Evolutionary conservation across 37 sponge, comb jelly and placozoan genomes (phyloP), one percentile per base, ranked within the genome.

Genomic region (Petrosia ficiformis): DNA sequence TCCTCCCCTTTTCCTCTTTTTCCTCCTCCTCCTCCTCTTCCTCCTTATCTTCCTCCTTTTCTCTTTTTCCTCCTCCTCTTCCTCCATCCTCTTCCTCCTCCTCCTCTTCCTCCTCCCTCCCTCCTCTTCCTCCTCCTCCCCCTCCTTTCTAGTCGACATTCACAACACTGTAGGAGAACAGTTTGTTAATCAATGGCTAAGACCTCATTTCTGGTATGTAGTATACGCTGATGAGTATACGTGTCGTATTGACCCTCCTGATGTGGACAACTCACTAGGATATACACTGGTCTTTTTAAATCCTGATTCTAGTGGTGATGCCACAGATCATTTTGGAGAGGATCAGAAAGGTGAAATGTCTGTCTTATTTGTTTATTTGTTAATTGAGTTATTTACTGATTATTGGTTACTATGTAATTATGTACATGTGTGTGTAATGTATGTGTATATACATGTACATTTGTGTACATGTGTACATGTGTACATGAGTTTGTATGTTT

Each of bases 141-240:
- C 16, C 57, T 22, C 57, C 21, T 14, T 19, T 48, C 54, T 48
- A 48, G 88, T 77, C 44, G 32, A 22, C 24, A 32, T 88, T 36
- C 40, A n/a, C 36, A 25, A 41, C 26, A 81, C 67, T 6, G 24
- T 21, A 59, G 89, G 85, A 0, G 42, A 83, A 33, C 89, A 84
- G 80, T 64, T 58, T 26, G 56, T 89, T 33, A 75, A 70, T 57
- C 84, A 83, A 52, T 75, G 80, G 84, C 28, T 83, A 4, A 58
- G 77, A 41, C 89, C 84, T 6, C 89, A 89, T 73, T 89, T 83
- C 44, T 89, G 89, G 89, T 89, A 77, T 39, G 59, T 83, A 19
- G 77, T 89, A 2, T 89, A 89, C 41, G 84, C 84, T 42, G 89
- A 89, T 64, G 59, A 80, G 10, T 40, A 6, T 31, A 83, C 84